phyloP scores from a whole-genome alignment of 2,113 vertebrate species.

The Oreotrochilus melanogaster region DNA sequence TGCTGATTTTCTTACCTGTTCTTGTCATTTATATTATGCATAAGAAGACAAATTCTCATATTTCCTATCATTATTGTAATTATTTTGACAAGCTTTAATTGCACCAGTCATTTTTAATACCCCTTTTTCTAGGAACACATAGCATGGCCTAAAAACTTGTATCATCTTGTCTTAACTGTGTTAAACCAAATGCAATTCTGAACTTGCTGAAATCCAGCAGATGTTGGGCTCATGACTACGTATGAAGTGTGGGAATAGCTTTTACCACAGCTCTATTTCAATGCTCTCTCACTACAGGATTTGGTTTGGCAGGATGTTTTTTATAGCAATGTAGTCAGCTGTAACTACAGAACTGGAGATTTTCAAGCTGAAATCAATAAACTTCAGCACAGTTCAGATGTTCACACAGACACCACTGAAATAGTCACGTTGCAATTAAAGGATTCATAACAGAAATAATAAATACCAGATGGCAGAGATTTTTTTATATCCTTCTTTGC shows the following conservation, averaged over 20 bases:
- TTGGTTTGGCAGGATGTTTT: not conserved
- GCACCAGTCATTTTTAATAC: not conserved
- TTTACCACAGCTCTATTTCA: not conserved
- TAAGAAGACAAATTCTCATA: not conserved
- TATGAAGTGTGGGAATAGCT: not conserved
- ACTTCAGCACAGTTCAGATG: not conserved
- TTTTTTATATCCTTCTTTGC: not conserved
- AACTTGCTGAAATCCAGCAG: not conserved
- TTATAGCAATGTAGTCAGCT: slow-evolving; percentile 36
- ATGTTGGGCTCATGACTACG: not conserved
- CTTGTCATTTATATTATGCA: not conserved
- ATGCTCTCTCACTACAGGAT: not conserved
- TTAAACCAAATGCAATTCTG: not conserved
- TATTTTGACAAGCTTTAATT: slow-evolving; percentile 47
- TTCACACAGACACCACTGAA: not conserved
- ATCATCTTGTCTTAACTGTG: not conserved
- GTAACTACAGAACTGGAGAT: not conserved
- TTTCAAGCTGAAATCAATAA: not conserved
- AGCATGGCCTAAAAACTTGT: not conserved
- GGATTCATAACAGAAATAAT: not conserved
- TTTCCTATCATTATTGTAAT: slow-evolving; percentile 4
- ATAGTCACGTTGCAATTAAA: not conserved
- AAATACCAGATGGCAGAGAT: not conserved
- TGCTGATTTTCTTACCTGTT: slow-evolving; percentile 25
- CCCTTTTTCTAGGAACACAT: not conserved